Evolutionary conservation across 2,888 invertebrate species (phyloP), one percentile per base, ranked within the genome.

Genomic region (Sphaerophoria taeniata): DNA sequence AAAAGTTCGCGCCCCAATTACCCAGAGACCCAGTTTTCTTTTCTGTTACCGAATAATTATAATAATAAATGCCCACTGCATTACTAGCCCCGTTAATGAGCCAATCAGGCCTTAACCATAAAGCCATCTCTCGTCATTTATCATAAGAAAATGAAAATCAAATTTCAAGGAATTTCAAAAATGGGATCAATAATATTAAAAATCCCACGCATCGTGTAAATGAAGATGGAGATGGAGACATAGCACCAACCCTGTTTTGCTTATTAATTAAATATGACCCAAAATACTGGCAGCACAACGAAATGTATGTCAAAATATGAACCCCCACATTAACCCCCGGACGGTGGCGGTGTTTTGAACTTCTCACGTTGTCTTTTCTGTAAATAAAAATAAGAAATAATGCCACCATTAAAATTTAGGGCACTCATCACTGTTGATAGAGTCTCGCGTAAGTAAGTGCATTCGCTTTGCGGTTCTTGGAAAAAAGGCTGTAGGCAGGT

Each of bases 261-360:
- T 58, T 56, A 71, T 47, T 71, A 71, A 71, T 70, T 56, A 67
- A 67, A 67, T 67, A 67, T 67, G 71, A 58, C 56, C 71, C 71
- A 56, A 58, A 56, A 24, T 24, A 56, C 6, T 55, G 24, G 16
- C n/a, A 24, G 47, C n/a, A 39, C 43, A 24, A 9, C 34, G 24
- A 6, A 45, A 69, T 31, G 55, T 55, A 12, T 56, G 55, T 45
- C 70, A 43, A 43, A 70, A 55, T 31, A 56, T 7, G 70, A 33
- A 45, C 33, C 14, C 7, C 33, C n/a, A 12, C 70, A 70, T 65
- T 49, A 67, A 53, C 51, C 53, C 53, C 3, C 24, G 24, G 24
- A 24, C 24, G 24, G 24, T 24, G 24, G 24, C 24, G 24, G 24
- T 39, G 67, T 67, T 31, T 67, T 67, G 67, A 67, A 53, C 53